A percentile compares a stretch with the other conserved stretches of the same genome.
phyloP scores from a whole-genome alignment of 2,113 vertebrate genomes.

The Tragelaphus buxtoni region DNA sequence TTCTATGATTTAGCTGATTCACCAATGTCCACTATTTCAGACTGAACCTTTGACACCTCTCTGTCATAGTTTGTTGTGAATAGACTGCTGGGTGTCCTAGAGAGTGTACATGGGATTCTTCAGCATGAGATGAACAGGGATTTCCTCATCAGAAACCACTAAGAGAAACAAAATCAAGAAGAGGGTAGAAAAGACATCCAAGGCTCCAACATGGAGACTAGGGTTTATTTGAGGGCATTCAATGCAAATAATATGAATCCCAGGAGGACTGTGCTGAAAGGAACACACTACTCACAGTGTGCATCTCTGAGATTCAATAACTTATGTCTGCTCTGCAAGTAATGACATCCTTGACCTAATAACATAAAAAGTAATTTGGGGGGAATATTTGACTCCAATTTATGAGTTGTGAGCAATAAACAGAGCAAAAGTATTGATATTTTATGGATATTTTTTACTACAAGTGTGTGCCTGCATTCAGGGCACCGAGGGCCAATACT shows the following conservation, averaged over 20 bases:
- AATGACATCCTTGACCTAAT: not conserved
- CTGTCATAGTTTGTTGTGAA: not conserved
- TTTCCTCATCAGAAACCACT: not conserved
- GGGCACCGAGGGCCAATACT: not conserved
- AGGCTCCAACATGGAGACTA: not conserved
- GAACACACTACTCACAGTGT: not conserved
- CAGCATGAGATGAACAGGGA: not conserved
- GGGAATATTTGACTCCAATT: too few species aligned
- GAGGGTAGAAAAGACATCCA: not conserved
- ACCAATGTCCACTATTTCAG: not conserved
- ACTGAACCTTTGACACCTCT: not conserved
- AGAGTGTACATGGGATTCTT: not conserved
- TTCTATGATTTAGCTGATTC: not conserved
- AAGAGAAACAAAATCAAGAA: not conserved
- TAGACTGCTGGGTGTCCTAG: not conserved
- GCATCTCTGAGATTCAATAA: not conserved
- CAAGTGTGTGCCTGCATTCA: not conserved
- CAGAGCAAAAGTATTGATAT: not conserved
- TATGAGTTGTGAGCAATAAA: not conserved
- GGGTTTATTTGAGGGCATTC: too few species aligned
- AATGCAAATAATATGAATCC: accelerated
- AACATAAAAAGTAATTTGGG: not conserved
- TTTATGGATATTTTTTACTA: not conserved
- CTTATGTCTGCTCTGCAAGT: not conserved
- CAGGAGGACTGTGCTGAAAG: not conserved